Percentiles rank a stretch among this genome's conserved stretches.
Conservation (phyloP, 1,140 invertebrate genomes). For the Drosophila burlai region DNA sequence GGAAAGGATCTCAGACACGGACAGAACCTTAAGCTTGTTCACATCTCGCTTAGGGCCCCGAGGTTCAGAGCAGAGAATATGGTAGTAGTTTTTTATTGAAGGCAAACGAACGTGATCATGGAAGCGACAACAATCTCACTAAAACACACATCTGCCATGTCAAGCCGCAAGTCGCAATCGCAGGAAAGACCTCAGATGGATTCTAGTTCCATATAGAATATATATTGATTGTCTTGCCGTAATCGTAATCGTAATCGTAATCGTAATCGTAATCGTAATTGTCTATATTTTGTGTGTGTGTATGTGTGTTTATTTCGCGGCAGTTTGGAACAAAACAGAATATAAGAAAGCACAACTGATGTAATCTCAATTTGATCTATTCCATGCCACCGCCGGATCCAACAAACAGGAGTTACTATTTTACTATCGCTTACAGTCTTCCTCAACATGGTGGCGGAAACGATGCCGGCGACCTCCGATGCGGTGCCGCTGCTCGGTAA, state of each 20-base stretch:
- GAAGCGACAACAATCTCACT: constrained; percentile 29
- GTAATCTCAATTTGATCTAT: constrained; percentile 20
- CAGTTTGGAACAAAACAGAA: background rate
- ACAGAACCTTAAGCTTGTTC: constrained; percentile 14
- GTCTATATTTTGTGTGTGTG: constrained; percentile 31
- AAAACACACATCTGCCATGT: constrained; percentile 33
- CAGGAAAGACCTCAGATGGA: constrained; percentile 39
- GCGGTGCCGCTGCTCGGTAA: constrained; percentile 88
- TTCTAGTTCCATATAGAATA: constrained; percentile 15
- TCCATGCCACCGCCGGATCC: constrained; percentile 23
- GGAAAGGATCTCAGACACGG: background rate
- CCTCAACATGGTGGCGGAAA: constrained; percentile 96
- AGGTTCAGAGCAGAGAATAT: constrained; percentile 85
- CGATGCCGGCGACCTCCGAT: constrained; percentile 93
- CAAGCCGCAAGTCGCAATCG: constrained; percentile 21
- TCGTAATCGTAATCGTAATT: constrained; percentile 19
- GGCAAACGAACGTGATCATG: constrained; percentile 26
- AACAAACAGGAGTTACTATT: constrained; percentile 96
- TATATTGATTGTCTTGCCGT: constrained; percentile 23
- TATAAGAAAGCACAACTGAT: constrained; percentile 1
- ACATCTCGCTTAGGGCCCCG: constrained; percentile 31
- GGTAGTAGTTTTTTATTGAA: constrained; percentile 85
- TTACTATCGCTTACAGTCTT: constrained; percentile 99
- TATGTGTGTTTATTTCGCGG: constrained; percentile 8
- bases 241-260: constrained; percentile 13